These are phyloP conservation scores for Microhierax caerulescens DNA, from an alignment of 2,797 vertebrate species.

Conservation along the genomic window DNA sequence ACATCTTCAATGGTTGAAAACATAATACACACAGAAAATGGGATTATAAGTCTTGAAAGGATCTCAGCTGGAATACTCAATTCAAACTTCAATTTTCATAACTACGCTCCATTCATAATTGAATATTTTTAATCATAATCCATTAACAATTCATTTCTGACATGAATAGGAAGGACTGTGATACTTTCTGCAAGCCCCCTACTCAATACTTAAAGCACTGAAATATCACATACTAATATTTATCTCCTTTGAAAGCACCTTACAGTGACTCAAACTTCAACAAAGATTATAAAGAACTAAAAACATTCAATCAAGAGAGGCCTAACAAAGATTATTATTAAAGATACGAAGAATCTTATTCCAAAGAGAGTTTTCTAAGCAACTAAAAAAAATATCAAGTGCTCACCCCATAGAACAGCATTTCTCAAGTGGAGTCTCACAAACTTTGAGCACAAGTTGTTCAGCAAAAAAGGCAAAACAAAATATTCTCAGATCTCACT, in stretches of 20 bases:
- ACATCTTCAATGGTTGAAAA: not conserved
- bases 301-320: not conserved
- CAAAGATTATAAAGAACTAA: not conserved
- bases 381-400: too few species aligned
- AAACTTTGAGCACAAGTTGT: not conserved
- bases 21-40: not conserved
- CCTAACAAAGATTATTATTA: not conserved
- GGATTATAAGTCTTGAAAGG: not conserved
- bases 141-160: not conserved
- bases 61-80: not conserved
- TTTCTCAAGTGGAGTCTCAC: not conserved
- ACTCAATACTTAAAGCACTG: not conserved
- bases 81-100: not conserved
- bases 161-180: not conserved
- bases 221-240: not conserved
- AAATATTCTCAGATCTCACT: constrained; percentile 12
- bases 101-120: not conserved
- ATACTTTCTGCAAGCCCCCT: not conserved
- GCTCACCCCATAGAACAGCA: not conserved
- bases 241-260: not conserved
- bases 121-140: not conserved
- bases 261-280: not conserved
- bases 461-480: not conserved
- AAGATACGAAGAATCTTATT: not conserved
- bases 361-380: too few species aligned